Evolutionary conservation across 2,113 vertebrate species (phyloP).

Genomic region (Vimba vimba): DNA sequence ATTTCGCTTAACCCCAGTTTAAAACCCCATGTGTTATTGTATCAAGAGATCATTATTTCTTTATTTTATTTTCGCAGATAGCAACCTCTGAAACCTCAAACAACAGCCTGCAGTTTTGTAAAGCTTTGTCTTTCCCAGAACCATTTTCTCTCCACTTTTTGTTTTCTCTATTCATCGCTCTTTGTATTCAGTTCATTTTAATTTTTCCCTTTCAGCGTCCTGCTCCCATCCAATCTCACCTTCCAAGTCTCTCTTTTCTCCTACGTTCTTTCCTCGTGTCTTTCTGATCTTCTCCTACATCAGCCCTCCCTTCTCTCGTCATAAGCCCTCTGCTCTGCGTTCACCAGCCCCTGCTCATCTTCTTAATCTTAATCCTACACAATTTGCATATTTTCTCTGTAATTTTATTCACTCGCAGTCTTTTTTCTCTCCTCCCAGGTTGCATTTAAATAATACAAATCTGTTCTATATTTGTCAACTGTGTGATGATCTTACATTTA

Average conservation of each 20-base stretch:
- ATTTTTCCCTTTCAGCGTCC: neutral
- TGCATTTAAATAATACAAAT: conserved; percentile 81
- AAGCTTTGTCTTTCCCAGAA: conserved; percentile 4
- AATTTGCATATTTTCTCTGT: conserved; percentile 75
- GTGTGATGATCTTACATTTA: conserved; percentile 74
- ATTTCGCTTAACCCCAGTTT: too few species aligned
- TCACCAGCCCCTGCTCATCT: conserved; percentile 67
- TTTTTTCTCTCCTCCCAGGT: conserved; percentile 70
- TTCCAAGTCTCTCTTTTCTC: conserved; percentile 15
- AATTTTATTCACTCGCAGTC: conserved; percentile 63
- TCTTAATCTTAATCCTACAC: conserved; percentile 74
- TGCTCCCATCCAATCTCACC: conserved; percentile 8
- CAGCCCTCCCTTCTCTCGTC: conserved; percentile 37
- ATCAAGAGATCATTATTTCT: conserved; percentile 1
- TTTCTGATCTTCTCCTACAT: conserved; percentile 34
- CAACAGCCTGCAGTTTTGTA: conserved; percentile 33
- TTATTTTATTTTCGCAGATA: neutral
- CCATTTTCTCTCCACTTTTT: neutral
- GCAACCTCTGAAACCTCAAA: neutral
- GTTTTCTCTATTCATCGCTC: neutral
- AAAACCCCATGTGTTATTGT: too few species aligned
- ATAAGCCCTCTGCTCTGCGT: conserved; percentile 51
- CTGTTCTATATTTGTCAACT: conserved; percentile 77
- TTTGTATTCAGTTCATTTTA: neutral
- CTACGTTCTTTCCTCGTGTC: conserved; percentile 4